Conservation (phyloP, 1,140 invertebrate genomes). For the Euschistus heros region DNA sequence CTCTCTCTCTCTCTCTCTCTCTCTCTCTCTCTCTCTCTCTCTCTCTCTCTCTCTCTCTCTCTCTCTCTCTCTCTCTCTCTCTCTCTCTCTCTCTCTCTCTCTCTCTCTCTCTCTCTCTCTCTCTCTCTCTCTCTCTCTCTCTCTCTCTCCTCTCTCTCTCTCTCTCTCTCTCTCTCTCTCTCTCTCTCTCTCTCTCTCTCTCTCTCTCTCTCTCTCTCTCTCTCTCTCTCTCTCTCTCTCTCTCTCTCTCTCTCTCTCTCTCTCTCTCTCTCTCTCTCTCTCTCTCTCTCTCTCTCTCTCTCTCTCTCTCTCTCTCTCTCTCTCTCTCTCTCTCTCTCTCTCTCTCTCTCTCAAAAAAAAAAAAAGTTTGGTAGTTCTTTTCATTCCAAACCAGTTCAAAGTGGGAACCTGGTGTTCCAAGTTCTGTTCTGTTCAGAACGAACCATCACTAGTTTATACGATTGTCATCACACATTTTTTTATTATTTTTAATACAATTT, state of each 20-base stretch:
- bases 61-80: conserved; percentile 14
- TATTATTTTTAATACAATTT: too few relatives aligned
- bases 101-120: conserved; percentile 15
- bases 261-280: conserved; percentile 17
- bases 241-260: conserved; percentile 15
- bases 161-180: conserved; percentile 8
- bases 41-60: conserved; percentile 14
- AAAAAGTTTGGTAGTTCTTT: too few relatives aligned
- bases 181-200: conserved; percentile 15
- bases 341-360: too few relatives aligned
- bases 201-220: conserved; percentile 15
- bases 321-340: conserved; percentile 10
- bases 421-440: too few relatives aligned
- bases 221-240: conserved; percentile 15
- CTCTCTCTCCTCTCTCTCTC: neutral
- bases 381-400: too few relatives aligned
- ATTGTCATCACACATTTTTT: too few relatives aligned
- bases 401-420: too few relatives aligned
- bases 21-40: conserved; percentile 14
- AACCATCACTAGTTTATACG: too few relatives aligned
- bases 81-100: conserved; percentile 14
- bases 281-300: conserved; percentile 20
- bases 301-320: neutral
- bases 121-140: neutral
- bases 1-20: conserved; percentile 14